Conservation (phyloP, 2,888 invertebrate species). For the Sphaerophoria taeniata region DNA sequence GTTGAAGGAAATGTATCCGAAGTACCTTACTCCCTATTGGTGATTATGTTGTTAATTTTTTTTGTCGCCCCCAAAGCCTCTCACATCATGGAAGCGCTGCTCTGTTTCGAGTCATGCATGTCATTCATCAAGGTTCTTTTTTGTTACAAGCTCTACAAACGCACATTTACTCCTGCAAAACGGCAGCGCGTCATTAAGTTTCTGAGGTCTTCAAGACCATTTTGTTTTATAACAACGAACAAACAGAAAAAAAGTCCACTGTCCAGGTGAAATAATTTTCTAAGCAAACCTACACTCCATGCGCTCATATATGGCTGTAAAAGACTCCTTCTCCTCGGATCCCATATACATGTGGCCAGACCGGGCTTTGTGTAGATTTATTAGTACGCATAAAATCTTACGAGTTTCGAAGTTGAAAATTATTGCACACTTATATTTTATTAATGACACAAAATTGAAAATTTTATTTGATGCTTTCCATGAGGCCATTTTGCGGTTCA, state of each 20-base stretch:
- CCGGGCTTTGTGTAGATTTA: slow-evolving; percentile 52
- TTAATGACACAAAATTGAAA: slow-evolving; percentile 74
- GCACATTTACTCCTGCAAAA: slow-evolving; percentile 14
- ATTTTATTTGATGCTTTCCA: slow-evolving; percentile 67
- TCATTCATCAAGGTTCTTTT: slow-evolving; percentile 59
- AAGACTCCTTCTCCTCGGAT: background rate
- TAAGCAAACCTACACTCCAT: slow-evolving; percentile 15
- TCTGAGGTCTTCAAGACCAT: slow-evolving; percentile 30
- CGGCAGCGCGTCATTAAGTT: background rate
- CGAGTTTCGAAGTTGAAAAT: slow-evolving; percentile 68
- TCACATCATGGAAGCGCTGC: background rate
- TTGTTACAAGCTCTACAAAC: slow-evolving; percentile 9
- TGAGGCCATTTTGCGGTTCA: slow-evolving; percentile 51
- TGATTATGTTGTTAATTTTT: slow-evolving; percentile 65
- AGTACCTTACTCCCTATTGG: slow-evolving; percentile 29
- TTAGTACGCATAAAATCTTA: slow-evolving; percentile 68
- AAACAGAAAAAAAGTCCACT: background rate
- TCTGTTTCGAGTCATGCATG: slow-evolving; percentile 47
- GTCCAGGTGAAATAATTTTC: slow-evolving; percentile 65
- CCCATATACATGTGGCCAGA: background rate
- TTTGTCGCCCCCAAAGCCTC: slow-evolving; percentile 28
- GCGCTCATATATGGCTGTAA: no score
- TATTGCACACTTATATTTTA: slow-evolving; percentile 74
- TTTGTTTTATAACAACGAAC: slow-evolving; percentile 38
- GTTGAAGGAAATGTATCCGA: slow-evolving; percentile 22